A percentile compares a stretch with the other conserved stretches of the same genome.
Conservation (phyloP, 1,140 invertebrate species). For the Bombus soroeensis region DNA sequence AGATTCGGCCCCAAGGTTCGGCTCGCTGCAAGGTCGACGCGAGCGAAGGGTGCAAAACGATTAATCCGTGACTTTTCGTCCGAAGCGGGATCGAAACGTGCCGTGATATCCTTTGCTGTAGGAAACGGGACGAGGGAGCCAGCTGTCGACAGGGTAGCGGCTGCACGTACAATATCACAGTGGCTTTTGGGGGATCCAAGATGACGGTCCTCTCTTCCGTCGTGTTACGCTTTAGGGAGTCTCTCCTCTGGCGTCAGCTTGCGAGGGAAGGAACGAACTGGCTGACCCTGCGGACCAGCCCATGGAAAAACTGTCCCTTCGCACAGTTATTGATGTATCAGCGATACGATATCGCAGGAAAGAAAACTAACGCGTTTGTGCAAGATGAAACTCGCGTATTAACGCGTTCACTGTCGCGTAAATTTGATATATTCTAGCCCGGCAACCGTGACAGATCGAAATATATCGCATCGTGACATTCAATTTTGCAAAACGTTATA, state of each 20-base stretch:
- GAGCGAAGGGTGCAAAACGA: slow-evolving; percentile 51
- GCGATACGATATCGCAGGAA: neutral
- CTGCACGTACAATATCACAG: slow-evolving; percentile 69
- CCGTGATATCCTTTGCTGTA: slow-evolving; percentile 8
- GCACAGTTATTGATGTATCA: slow-evolving; percentile 50
- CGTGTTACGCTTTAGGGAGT: slow-evolving; percentile 47
- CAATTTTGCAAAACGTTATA: too few relatives aligned
- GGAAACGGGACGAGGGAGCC: slow-evolving; percentile 49
- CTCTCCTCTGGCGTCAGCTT: slow-evolving; percentile 62
- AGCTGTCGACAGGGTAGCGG: slow-evolving; percentile 68
- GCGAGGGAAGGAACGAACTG: slow-evolving; percentile 55
- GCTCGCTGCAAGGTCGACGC: neutral
- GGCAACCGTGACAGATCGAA: too few relatives aligned
- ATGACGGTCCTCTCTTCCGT: slow-evolving; percentile 64
- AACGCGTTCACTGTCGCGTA: neutral
- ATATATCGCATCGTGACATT: too few relatives aligned
- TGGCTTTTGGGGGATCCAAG: slow-evolving; percentile 69
- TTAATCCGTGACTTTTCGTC: slow-evolving; percentile 69
- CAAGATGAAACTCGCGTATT: neutral
- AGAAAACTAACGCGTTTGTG: neutral
- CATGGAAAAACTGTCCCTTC: slow-evolving; percentile 48
- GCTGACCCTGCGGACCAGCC: slow-evolving; percentile 52
- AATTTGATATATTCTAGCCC: too few relatives aligned
- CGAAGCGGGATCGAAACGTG: slow-evolving; percentile 7
- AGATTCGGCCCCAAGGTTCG: slow-evolving; percentile 13